Evolutionary conservation across 2,113 vertebrate species (phyloP), one percentile per base, ranked within the genome.

Genomic region (Trogon surrucura): DNA sequence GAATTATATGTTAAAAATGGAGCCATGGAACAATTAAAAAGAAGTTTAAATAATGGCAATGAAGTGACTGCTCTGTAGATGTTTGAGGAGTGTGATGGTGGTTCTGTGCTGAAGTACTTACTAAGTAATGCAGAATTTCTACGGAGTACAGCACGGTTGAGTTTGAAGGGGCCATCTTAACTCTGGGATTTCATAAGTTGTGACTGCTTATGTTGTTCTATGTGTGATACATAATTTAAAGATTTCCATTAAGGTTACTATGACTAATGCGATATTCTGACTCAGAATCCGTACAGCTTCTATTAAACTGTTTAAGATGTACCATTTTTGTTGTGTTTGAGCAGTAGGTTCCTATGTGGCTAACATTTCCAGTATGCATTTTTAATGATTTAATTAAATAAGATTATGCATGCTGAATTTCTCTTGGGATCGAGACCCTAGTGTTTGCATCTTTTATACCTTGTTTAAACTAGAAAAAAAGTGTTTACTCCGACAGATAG

Each of bases 141-240:
- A 7, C 4, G 17, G 67, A 78, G 32, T 47, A 34, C 19, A 66
- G 20, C 16, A 14, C 62, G 62, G 58, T 20, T 73, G 47, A 73
- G 53, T 89, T 91, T 89, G 71, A 88, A 91, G 77, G 60, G 36
- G 44, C 41, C 7, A 4, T 93, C 78, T 95, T 83, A 82, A 77
- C 92, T 82, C 71, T 83, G 74, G 29, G 34, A 22, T 93, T 96
- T 94, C 20, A 0, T 72, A 90, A 88, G 29, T 74, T 91, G 36
- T 88, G 89, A 32, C 51, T 96, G 75, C 88, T 94, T 91, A 70
- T 0, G 0, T 79, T 94, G 47, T 83, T 93, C 74, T 67, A 25
- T 80, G 50, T 86, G 29, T 64, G 27, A 91, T 90, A 67, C 51
- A 80, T 94, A 88, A 91, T 88, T 95, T 94, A 90, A 77, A 95